Percentiles rank a stretch among this genome's conserved stretches.
Conservation (phyloP, 2,113 vertebrate species). For the Tetrax tetrax region DNA sequence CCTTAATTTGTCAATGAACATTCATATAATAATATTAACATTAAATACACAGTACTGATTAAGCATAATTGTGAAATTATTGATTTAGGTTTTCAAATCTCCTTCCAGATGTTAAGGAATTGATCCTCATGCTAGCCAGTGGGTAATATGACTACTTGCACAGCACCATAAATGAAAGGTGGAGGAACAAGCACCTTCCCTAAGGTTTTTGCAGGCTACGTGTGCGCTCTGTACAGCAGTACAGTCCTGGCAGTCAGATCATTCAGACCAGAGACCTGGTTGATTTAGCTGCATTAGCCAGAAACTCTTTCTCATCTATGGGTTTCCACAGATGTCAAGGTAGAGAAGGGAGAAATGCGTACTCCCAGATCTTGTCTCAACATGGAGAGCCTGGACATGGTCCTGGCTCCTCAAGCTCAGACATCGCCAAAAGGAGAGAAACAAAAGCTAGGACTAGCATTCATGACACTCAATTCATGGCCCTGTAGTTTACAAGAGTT, state of each 20-base stretch:
- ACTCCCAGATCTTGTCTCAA: background rate
- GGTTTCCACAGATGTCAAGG: background rate
- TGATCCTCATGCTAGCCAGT: background rate
- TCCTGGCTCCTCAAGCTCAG: background rate
- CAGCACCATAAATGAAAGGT: background rate
- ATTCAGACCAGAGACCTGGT: background rate
- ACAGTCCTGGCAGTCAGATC: background rate
- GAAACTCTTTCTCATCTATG: background rate
- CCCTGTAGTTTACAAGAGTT: background rate
- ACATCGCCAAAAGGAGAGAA: background rate
- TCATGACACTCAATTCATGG: background rate
- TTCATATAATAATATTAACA: background rate
- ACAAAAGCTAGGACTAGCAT: background rate
- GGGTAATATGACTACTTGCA: background rate
- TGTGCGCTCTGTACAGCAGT: background rate
- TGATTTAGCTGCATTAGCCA: background rate
- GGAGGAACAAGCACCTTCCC: background rate
- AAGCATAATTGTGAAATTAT: background rate
- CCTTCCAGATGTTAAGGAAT: background rate
- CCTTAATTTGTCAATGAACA: background rate
- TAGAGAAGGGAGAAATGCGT: background rate
- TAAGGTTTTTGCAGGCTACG: background rate
- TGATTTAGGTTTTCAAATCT: background rate
- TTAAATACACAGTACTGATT: background rate
- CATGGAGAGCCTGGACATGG: background rate